A percentile compares a stretch with the other conserved stretches of the same genome.
phyloP scores from a whole-genome alignment of 2,888 invertebrate genomes.

The Pemphredon lugubris region DNA sequence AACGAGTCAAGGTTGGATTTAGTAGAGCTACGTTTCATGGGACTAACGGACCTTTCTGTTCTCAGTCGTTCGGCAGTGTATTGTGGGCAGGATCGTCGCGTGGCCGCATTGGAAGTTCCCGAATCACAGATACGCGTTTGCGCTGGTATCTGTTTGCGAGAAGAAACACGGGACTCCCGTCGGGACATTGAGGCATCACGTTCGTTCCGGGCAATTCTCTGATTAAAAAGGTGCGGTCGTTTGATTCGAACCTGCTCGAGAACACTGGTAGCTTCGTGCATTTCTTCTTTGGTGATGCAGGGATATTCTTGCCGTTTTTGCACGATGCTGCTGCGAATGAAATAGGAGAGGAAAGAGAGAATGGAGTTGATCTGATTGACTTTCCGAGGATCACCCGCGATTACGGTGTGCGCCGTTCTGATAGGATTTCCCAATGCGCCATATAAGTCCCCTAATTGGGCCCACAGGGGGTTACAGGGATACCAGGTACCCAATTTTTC shows the following conservation, averaged over 20 bases:
- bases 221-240: conserved; percentile 57
- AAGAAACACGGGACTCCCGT: conserved; percentile 25
- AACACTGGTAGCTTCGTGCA: conserved; percentile 69
- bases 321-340: conserved; percentile 83
- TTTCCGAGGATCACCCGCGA: conserved; percentile 86
- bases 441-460: conserved; percentile 92
- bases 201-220: conserved; percentile 34
- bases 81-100: conserved; percentile 23
- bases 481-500: conserved; percentile 84
- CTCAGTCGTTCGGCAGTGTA: conserved; percentile 33
- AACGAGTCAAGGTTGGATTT: conserved; percentile 70
- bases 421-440: conserved; percentile 92
- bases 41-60: conserved; percentile 28
- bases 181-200: conserved; percentile 24
- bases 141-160: conserved; percentile 29
- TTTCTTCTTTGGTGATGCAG: conserved; percentile 69
- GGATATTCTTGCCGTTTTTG: conserved; percentile 70
- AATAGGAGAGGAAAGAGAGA: conserved; percentile 91
- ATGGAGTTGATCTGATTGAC: conserved; percentile 87
- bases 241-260: conserved; percentile 67
- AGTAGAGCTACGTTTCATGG: conserved; percentile 70
- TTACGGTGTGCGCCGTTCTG: conserved; percentile 89
- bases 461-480: conserved; percentile 95
- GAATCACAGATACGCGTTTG: conserved; percentile 5
- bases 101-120: conserved; percentile 8